Evolutionary conservation across 2,888 invertebrate species (phyloP).

Genomic region (Thymelicus acteon): DNA sequence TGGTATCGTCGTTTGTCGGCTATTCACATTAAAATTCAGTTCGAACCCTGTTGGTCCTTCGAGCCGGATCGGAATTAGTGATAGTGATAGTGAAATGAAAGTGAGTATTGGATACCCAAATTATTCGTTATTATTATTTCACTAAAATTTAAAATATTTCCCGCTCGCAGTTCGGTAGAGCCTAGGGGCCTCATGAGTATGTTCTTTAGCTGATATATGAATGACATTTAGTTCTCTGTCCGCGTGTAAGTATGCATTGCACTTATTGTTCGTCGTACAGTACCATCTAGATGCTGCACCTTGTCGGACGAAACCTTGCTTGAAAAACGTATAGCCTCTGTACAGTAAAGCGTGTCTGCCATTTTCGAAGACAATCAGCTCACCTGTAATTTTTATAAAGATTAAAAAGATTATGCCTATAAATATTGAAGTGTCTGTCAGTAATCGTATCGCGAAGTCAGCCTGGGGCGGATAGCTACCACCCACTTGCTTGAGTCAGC

Average conservation of each 20-base stretch:
- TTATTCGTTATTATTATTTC: background rate
- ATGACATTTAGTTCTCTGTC: conserved; percentile 24
- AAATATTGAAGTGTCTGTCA: too few relatives aligned
- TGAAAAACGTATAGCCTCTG: conserved; percentile 37
- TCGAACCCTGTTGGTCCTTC: too few relatives aligned
- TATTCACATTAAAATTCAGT: too few relatives aligned
- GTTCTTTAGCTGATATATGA: background rate
- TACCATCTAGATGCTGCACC: conserved; percentile 30
- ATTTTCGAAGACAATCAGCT: conserved; percentile 42
- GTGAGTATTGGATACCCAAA: too few relatives aligned
- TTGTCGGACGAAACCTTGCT: conserved; percentile 10
- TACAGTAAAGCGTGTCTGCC: conserved; percentile 37
- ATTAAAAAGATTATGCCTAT: background rate
- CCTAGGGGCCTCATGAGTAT: conserved; percentile 35
- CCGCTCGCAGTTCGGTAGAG: conserved; percentile 22
- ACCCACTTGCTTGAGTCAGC: too few relatives aligned
- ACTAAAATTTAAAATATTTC: conserved; percentile 13
- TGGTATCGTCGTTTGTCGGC: too few relatives aligned
- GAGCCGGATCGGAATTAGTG: too few relatives aligned
- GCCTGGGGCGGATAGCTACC: too few relatives aligned
- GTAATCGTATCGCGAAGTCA: too few relatives aligned
- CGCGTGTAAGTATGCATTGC: conserved; percentile 34
- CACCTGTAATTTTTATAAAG: conserved; percentile 35
- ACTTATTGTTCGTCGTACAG: conserved; percentile 34
- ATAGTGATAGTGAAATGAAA: too few relatives aligned